Percentiles rank a stretch among this genome's conserved stretches.
phyloP scores from a whole-genome alignment of 1,140 invertebrate genomes.

The Paralvinella palmiformis region DNA sequence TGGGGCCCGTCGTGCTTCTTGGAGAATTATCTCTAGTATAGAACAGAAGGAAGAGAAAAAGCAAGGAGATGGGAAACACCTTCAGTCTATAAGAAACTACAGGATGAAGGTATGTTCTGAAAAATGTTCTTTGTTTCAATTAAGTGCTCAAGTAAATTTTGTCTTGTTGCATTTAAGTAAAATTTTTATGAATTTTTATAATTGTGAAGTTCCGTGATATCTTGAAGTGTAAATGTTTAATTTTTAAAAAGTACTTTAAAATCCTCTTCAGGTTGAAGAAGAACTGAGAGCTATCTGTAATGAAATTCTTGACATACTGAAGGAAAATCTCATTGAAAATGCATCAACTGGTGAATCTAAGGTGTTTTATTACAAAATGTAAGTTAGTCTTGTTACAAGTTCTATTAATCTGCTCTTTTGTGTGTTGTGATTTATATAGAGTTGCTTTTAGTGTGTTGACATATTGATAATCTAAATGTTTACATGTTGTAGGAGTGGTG shows the following conservation, averaged over 20 bases:
- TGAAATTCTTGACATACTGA: conserved; percentile 70
- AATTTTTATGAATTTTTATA: too few species aligned
- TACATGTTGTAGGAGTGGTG: conserved; percentile 99
- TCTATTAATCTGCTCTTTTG: too few species aligned
- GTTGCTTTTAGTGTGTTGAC: too few species aligned
- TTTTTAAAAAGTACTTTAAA: neutral
- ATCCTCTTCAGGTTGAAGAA: conserved; percentile 68
- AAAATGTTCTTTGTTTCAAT: too few species aligned
- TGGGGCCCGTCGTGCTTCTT: conserved; percentile 89
- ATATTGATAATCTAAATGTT: too few species aligned
- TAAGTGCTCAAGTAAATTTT: conserved; percentile 39
- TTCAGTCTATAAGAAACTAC: too few species aligned
- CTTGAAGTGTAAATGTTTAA: too few species aligned
- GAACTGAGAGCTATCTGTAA: conserved; percentile 94
- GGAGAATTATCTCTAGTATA: conserved; percentile 96
- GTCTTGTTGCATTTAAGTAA: too few species aligned
- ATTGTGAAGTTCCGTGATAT: too few species aligned
- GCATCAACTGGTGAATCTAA: conserved; percentile 87
- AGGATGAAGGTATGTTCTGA: too few species aligned
- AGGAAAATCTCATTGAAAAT: conserved; percentile 76
- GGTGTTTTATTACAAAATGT: conserved; percentile 55
- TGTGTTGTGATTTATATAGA: too few species aligned
- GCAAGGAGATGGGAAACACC: conserved; percentile 71
- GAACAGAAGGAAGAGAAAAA: conserved; percentile 80
- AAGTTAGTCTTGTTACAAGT: neutral